These are phyloP conservation scores for Dicyrtoma fusca DNA, from an alignment of 2,888 invertebrate species.

Conservation along the genomic window DNA sequence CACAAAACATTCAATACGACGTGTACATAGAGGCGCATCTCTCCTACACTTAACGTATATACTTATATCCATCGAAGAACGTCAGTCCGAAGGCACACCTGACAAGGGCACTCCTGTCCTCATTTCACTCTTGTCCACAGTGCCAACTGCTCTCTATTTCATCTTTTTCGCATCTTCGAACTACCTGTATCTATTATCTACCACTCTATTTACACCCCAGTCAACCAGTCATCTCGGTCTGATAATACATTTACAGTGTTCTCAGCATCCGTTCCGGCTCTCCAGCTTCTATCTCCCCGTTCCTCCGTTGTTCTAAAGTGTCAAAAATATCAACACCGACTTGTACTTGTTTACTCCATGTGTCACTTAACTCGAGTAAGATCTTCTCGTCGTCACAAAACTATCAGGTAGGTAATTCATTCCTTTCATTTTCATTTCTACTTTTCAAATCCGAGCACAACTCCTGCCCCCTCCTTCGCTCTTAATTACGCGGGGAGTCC, in stretches of 20 bases:
- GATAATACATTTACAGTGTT: neutral
- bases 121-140: conserved; percentile 20
- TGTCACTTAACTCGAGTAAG: neutral
- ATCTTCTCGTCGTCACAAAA: conserved; percentile 2
- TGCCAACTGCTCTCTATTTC: conserved; percentile 12
- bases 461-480: too few relatives aligned
- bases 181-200: neutral
- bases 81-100: conserved; percentile 35
- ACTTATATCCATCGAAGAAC: conserved; percentile 18
- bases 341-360: conserved; percentile 5
- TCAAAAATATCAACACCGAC: neutral
- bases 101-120: conserved; percentile 37
- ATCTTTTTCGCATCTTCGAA: neutral
- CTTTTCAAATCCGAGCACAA: too few relatives aligned
- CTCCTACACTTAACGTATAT: neutral
- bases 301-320: too few relatives aligned
- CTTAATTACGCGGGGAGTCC: too few relatives aligned
- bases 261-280: conserved; percentile 17
- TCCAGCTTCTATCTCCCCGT: conserved; percentile 5
- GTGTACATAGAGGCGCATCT: neutral
- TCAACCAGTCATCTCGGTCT: neutral
- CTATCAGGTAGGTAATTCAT: neutral
- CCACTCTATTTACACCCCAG: neutral
- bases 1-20: conserved; percentile 22
- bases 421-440: neutral